These are phyloP conservation scores for Vireo griseus DNA, from an alignment of 2,797 vertebrate genomes.

Conservation along the genomic window DNA sequence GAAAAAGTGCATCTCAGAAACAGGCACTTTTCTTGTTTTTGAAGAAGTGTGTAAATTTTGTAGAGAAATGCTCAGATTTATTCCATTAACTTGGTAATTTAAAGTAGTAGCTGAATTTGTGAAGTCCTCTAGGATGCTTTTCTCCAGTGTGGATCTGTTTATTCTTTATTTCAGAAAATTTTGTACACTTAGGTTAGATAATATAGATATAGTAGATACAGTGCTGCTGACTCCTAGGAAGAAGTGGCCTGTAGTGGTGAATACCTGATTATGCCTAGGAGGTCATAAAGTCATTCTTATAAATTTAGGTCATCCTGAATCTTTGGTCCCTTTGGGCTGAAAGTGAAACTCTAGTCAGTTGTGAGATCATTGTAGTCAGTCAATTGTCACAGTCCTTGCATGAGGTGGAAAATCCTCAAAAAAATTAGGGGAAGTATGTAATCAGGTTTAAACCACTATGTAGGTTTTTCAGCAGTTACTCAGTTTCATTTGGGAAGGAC, in stretches of 20 bases:
- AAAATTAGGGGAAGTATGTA: neutral
- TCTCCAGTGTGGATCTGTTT: neutral
- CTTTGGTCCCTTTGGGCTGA: neutral
- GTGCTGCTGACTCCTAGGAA: neutral
- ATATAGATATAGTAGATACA: neutral
- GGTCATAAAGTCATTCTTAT: neutral
- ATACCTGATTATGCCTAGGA: neutral
- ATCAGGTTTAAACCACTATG: neutral
- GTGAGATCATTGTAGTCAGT: neutral
- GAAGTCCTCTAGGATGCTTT: neutral
- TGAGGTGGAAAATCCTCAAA: neutral
- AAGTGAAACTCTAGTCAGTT: neutral
- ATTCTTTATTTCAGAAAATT: neutral
- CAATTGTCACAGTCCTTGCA: neutral
- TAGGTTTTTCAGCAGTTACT: constrained; percentile 46
- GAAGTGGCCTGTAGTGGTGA: neutral
- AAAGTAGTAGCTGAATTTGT: neutral
- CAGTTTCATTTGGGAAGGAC: constrained; percentile 42
- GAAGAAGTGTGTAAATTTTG: neutral
- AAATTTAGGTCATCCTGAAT: neutral
- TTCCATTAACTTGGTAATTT: neutral
- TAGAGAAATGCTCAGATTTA: neutral
- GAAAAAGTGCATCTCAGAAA: neutral
- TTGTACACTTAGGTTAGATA: neutral
- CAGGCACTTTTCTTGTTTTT: neutral